Evolutionary conservation across 1,140 invertebrate species (phyloP).

Genomic region (Tetraneura akinire): DNA sequence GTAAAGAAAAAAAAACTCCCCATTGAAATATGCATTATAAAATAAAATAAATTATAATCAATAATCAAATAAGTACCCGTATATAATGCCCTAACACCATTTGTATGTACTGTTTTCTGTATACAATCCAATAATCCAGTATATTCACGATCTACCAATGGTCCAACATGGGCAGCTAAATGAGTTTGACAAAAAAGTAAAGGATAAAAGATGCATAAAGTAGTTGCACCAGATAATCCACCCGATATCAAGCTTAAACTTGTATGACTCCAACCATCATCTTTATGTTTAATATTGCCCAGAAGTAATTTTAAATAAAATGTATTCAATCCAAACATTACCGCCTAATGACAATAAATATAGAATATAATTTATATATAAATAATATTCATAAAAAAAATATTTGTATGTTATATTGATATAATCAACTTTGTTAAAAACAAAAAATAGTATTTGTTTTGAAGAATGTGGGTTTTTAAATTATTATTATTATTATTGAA

Average conservation of each 20-base stretch:
- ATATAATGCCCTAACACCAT: slow-evolving; percentile 38
- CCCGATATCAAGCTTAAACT: slow-evolving; percentile 29
- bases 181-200: slow-evolving; percentile 45
- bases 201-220: slow-evolving; percentile 39
- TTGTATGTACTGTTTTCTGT: slow-evolving; percentile 44
- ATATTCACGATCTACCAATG: slow-evolving; percentile 43
- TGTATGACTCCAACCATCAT: slow-evolving; percentile 38
- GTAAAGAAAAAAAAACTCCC: background rate
- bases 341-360: slow-evolving; percentile 14
- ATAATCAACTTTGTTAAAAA: no score
- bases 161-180: slow-evolving; percentile 42
- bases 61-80: slow-evolving; percentile 5
- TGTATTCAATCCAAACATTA: slow-evolving; percentile 43
- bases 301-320: slow-evolving; percentile 45
- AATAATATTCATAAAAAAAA: no score
- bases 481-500: no score
- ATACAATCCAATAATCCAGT: slow-evolving; percentile 45
- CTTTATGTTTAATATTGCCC: slow-evolving; percentile 43
- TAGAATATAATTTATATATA: background rate
- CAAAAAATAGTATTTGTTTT: no score
- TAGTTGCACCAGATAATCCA: slow-evolving; percentile 35
- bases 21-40: background rate
- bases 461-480: no score
- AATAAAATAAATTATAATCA: background rate
- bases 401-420: no score